Percentiles rank a stretch among this genome's conserved stretches.
Evolutionary conservation across 1,140 invertebrate genomes (phyloP).

Genomic region (Drosophila serrata): DNA sequence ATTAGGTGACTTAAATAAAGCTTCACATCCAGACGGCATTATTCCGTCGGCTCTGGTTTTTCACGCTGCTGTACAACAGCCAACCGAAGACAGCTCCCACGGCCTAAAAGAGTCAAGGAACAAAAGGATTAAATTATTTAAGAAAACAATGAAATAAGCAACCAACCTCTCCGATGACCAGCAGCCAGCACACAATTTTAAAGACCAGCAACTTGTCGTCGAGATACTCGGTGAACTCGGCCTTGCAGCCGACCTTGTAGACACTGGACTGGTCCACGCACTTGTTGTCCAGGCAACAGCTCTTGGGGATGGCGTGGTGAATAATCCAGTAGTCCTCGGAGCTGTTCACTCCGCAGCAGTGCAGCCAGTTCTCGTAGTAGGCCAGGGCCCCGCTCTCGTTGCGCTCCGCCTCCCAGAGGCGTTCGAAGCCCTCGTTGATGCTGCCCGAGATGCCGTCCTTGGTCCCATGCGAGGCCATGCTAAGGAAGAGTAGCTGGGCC

Average conservation of each 20-base stretch:
- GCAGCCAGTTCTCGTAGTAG: conserved; percentile 77
- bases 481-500: conserved; percentile 67
- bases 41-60: conserved; percentile 72
- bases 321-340: conserved; percentile 67
- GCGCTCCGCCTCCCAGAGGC: conserved; percentile 67
- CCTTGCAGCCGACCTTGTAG: conserved; percentile 66
- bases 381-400: conserved; percentile 66
- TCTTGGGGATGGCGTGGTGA: conserved; percentile 63
- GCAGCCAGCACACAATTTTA: conserved; percentile 72
- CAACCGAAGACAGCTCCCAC: conserved; percentile 69
- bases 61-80: conserved; percentile 70
- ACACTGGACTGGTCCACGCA: conserved; percentile 53
- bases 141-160: neutral
- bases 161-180: conserved; percentile 74
- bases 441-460: conserved; percentile 77
- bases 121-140: conserved; percentile 2
- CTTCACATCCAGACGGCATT: conserved; percentile 80
- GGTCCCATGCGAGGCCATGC: conserved; percentile 76
- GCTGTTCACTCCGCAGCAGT: conserved; percentile 78
- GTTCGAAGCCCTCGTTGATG: conserved; percentile 74
- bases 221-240: conserved; percentile 69
- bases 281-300: conserved; percentile 62
- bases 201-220: conserved; percentile 70
- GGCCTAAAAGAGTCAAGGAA: conserved; percentile 42
- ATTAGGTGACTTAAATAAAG: conserved; percentile 20